Conservation (phyloP, 2,888 invertebrate genomes). For the Dasysyrphus tricinctus region DNA sequence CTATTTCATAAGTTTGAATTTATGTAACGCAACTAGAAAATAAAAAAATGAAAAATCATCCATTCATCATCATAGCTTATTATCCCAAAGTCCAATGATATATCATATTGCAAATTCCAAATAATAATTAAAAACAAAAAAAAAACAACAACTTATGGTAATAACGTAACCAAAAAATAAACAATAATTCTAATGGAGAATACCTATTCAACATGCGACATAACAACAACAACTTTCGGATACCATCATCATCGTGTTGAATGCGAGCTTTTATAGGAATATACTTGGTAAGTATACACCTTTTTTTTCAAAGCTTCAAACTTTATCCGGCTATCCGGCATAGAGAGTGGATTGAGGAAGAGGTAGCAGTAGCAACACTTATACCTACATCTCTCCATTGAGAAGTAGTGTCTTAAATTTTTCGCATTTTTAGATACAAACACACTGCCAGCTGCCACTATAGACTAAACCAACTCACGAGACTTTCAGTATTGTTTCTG, state of each 20-base stretch:
- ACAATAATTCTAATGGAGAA: background rate
- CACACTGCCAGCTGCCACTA: background rate
- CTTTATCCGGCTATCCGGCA: background rate
- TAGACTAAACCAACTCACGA: conserved; percentile 37
- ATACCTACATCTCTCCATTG: background rate
- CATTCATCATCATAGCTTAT: background rate
- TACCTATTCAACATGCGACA: background rate
- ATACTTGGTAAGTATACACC: background rate
- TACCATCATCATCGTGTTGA: conserved; percentile 2
- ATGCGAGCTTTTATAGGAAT: background rate
- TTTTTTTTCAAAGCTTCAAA: conserved; percentile 1
- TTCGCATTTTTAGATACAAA: conserved; percentile 26
- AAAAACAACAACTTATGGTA: background rate
- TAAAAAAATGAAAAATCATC: background rate
- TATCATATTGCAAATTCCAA: background rate
- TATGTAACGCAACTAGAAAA: background rate
- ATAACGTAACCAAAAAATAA: conserved; percentile 7
- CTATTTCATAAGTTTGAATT: background rate
- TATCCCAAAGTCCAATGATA: background rate
- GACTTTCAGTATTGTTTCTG: conserved; percentile 43
- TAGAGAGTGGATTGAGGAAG: background rate
- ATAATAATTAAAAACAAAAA: background rate
- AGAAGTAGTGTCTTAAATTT: background rate
- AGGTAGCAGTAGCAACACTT: no score
- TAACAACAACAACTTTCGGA: background rate